Evolutionary conservation across 2,797 vertebrate species (phyloP).

Genomic region (Ispidina picta): DNA sequence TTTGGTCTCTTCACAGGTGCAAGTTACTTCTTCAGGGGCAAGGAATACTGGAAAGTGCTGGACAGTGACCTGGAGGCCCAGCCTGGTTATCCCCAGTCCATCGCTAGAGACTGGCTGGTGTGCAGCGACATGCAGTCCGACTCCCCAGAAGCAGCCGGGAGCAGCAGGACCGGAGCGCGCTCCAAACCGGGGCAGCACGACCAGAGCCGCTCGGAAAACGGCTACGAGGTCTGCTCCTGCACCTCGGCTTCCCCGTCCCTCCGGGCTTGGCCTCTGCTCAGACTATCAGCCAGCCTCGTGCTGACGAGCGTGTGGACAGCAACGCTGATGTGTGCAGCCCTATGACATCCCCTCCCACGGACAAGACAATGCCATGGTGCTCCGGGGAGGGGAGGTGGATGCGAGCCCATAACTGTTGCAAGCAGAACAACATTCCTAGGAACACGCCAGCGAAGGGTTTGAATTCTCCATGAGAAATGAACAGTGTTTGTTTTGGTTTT

Average conservation of each 20-base stretch:
- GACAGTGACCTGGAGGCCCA: constrained; percentile 88
- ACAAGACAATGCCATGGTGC: neutral
- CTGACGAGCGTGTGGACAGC: constrained; percentile 2
- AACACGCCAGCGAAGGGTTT: constrained; percentile 29
- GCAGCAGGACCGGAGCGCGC: constrained; percentile 74
- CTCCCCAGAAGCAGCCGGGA: constrained; percentile 72
- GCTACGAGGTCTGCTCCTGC: constrained; percentile 92
- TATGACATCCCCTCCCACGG: neutral
- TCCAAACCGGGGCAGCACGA: constrained; percentile 79
- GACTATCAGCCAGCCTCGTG: neutral
- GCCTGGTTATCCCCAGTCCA: constrained; percentile 85
- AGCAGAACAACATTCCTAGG: constrained; percentile 57
- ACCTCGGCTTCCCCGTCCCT: constrained; percentile 78
- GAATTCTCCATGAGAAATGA: constrained; percentile 72
- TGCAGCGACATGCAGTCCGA: constrained; percentile 87
- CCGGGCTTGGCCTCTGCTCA: accelerated
- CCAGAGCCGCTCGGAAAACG: constrained; percentile 85
- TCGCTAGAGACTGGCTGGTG: constrained; percentile 91
- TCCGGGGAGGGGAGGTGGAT: neutral
- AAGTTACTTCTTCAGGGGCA: constrained; percentile 94
- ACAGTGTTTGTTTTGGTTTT: neutral
- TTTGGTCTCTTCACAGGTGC: constrained; percentile 79
- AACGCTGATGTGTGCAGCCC: neutral
- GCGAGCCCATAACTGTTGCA: neutral
- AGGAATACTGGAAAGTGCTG: constrained; percentile 92